phyloP scores from a whole-genome alignment of 2,113 vertebrate species.

The rabbit (Oryctolagus cuniculus) region mOryCun1.1 NC_091453.1:30566501-30567000 shows the following conservation, averaged over 20 bases:
- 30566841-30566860: background rate
- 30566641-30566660: background rate
- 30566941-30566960: background rate
- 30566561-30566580: background rate
- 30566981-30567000: background rate
- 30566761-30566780: background rate
- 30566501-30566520: background rate
- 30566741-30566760: conserved; percentile 49
- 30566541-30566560: background rate
- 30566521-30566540: background rate
- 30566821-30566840: conserved; percentile 26
- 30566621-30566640: background rate
- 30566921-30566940: background rate
- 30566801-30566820: background rate
- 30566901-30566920: background rate
- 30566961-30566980: background rate
- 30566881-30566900: background rate
- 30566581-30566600: background rate
- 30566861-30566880: background rate
- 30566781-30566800: background rate
- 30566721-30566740: conserved; percentile 19
- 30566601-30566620: background rate
- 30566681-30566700: background rate
- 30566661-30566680: background rate
- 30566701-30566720: background rate